Conservation (phyloP, 2,888 invertebrate species). For the Tenthredo mesomela region DNA sequence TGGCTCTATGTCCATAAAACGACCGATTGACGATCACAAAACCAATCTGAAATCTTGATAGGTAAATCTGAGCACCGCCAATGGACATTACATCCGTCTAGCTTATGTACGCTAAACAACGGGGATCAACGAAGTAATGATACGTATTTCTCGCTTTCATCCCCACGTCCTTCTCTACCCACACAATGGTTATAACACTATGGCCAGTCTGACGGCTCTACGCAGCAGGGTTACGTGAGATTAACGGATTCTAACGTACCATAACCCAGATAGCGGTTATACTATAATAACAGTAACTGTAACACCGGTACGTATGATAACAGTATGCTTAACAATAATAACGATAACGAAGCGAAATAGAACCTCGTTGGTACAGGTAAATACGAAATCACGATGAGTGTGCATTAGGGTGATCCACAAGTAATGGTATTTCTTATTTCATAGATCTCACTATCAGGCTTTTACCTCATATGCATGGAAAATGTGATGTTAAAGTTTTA, state of each 20-base stretch:
- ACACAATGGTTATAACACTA: background rate
- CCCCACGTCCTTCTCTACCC: background rate
- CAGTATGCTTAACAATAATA: slow-evolving; percentile 3
- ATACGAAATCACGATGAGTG: background rate
- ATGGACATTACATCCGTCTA: background rate
- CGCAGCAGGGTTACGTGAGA: slow-evolving; percentile 3
- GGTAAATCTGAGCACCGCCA: background rate
- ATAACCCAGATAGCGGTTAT: background rate
- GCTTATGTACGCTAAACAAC: background rate
- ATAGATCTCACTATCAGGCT: background rate
- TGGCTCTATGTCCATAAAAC: background rate
- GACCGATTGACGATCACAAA: background rate
- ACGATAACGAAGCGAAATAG: background rate
- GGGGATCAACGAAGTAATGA: background rate
- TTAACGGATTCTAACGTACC: slow-evolving; percentile 3
- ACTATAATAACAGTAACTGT: slow-evolving; percentile 3
- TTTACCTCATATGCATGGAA: background rate
- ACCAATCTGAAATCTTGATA: background rate
- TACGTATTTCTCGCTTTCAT: background rate
- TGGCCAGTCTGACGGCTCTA: slow-evolving; percentile 3
- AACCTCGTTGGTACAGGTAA: background rate
- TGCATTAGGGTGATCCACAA: background rate
- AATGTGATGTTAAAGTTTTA: background rate
- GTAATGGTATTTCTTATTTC: background rate
- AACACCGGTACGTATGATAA: slow-evolving; percentile 3